Evolutionary conservation across 2,888 invertebrate species (phyloP), one percentile per base, ranked within the genome.

Genomic region (Sinodicranocentrus sp.): DNA sequence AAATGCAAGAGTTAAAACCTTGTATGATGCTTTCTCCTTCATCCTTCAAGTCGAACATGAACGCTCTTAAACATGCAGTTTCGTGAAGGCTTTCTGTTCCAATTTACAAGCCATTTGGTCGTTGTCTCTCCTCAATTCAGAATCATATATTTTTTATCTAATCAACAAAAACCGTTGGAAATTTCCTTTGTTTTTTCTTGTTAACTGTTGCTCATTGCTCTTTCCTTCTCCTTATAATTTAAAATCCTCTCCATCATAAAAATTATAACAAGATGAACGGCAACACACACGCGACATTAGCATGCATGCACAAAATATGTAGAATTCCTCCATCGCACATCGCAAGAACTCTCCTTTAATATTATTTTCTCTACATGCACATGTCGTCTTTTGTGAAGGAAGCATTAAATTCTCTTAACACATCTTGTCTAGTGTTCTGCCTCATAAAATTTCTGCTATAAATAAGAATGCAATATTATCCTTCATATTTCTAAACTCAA

Each of bases 401-500:
- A 39, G 26, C 78, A 65, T 39, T 65, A 65, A 79, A 48, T 59
- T 77, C 39, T 79, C 15, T 57, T 77, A n/a, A n/a, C n/a, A 57
- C 71, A 61, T 71, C 63, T 71, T 71, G 70, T 77, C 70, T 61
- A 61, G 54, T 57, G 79, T 79, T 79, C 71, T 65, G 79, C 79
- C 71, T 79, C 79, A 79, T 79, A 79, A 79, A 77, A 13, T 78
- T 78, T 78, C 68, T 78, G 57, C 78, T 70, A 39, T 70, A 72
- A 72, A 77, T 77, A 3, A 28, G 17, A 61, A 19, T 23, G n/a
- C 19, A 15, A 52, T 63, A 63, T 23, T 68, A 2, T 48, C 8
- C 23, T 52, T 78, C 43, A 71, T 77, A 68, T 78, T 71, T 48
- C 21, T 48, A 15, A 77, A 63, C 21, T n/a, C 70, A 68, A 39